Evolutionary conservation across 2,113 vertebrate genomes (phyloP).

Genomic region (Anthoscopus minutus): DNA sequence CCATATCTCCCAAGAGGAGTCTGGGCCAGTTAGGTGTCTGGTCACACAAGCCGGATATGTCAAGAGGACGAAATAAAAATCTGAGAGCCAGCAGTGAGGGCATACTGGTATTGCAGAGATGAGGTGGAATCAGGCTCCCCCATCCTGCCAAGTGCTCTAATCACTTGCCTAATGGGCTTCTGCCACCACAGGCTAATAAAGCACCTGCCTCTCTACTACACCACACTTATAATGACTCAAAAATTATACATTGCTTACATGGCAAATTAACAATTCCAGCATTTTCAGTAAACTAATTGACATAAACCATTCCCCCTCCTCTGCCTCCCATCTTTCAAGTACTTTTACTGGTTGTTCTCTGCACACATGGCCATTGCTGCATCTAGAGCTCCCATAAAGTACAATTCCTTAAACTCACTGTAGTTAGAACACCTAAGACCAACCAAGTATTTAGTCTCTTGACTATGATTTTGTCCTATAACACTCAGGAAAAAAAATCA

Average conservation of each 20-base stretch:
- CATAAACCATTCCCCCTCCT: neutral
- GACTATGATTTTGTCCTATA: neutral
- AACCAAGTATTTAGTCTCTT: neutral
- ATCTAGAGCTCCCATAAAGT: neutral
- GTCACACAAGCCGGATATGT: neutral
- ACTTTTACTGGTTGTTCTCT: neutral
- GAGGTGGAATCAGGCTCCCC: neutral
- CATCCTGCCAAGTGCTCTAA: neutral
- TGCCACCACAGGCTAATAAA: neutral
- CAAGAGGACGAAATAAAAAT: neutral
- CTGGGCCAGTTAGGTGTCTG: no score
- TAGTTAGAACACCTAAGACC: neutral
- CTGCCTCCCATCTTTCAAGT: neutral
- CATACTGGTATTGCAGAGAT: neutral
- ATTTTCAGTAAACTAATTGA: neutral
- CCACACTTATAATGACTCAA: neutral
- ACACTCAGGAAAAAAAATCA: neutral
- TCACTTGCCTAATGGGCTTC: neutral
- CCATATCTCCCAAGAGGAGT: rapidly evolving
- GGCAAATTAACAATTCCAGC: neutral
- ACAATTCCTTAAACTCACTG: neutral
- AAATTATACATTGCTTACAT: neutral
- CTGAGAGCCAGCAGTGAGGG: rapidly evolving
- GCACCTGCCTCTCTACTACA: neutral
- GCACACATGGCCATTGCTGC: neutral